A percentile compares a stretch with the other conserved stretches of the same genome.
Conservation (phyloP, 2,113 vertebrate species). For the Dipodomys stephensi region DNA sequence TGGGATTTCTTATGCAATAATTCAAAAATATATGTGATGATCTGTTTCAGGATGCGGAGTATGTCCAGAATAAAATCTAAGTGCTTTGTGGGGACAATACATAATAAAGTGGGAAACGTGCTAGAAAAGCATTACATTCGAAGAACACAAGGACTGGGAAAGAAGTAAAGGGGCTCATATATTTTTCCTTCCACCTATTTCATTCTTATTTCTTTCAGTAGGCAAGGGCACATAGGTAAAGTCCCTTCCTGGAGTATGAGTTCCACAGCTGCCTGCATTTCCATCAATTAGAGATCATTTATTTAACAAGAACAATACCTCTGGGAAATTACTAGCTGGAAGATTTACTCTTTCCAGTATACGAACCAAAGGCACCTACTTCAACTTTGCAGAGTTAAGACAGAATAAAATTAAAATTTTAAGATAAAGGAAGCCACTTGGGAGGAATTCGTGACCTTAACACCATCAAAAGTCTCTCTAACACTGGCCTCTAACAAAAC, state of each 20-base stretch:
- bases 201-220: neutral
- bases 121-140: neutral
- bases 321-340: constrained; percentile 12
- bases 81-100: neutral
- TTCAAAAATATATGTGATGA: neutral
- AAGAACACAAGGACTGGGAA: constrained; percentile 24
- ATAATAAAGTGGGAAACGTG: neutral
- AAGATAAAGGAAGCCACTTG: constrained; percentile 6
- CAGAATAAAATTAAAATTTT: constrained; percentile 37
- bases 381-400: neutral
- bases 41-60: constrained; percentile 16
- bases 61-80: neutral
- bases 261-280: neutral
- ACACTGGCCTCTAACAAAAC: neutral
- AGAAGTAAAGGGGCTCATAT: neutral
- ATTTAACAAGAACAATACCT: constrained; percentile 13
- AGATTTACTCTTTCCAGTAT: constrained; percentile 33
- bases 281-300: constrained; percentile 40
- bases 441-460: neutral
- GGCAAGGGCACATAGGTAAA: neutral
- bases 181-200: neutral
- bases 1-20: neutral
- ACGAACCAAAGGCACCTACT: neutral
- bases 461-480: neutral
- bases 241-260: neutral